Conservation (phyloP, 1,140 invertebrate species). For the Nasonia longicornis region DNA sequence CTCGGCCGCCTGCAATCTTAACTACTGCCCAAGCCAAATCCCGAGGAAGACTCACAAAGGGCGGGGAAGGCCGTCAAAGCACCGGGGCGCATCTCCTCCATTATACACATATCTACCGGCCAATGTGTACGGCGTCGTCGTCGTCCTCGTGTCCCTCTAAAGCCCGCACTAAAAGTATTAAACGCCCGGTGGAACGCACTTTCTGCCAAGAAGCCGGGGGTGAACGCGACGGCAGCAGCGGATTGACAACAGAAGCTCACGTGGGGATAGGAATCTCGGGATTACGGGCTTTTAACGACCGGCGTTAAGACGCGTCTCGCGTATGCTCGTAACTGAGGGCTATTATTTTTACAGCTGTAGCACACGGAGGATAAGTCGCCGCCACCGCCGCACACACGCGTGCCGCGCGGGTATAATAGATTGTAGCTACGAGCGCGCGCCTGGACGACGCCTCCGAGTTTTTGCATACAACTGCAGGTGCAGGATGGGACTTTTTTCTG, state of each 20-base stretch:
- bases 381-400: not conserved
- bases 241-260: slow-evolving; percentile 15
- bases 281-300: slow-evolving; percentile 52
- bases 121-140: not conserved
- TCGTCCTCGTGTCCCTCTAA: not conserved
- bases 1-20: not conserved
- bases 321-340: slow-evolving; percentile 17
- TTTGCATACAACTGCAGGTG: not conserved
- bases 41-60: not conserved
- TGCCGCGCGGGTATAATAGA: not conserved
- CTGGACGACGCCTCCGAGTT: not conserved
- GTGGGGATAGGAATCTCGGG: slow-evolving; percentile 23
- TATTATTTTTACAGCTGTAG: slow-evolving; percentile 35
- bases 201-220: not conserved
- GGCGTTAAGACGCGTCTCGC: slow-evolving; percentile 46
- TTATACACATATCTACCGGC: not conserved
- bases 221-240: not conserved
- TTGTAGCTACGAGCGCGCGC: not conserved
- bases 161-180: slow-evolving; percentile 26
- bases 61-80: not conserved
- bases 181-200: not conserved
- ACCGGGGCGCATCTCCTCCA: not conserved
- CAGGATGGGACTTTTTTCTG: not conserved
- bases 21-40: slow-evolving; percentile 1
- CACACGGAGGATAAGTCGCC: not conserved